A percentile compares a stretch with the other conserved stretches of the same genome.
Conservation (phyloP, 2,113 vertebrate genomes). For the Eleginops maclovinus region DNA sequence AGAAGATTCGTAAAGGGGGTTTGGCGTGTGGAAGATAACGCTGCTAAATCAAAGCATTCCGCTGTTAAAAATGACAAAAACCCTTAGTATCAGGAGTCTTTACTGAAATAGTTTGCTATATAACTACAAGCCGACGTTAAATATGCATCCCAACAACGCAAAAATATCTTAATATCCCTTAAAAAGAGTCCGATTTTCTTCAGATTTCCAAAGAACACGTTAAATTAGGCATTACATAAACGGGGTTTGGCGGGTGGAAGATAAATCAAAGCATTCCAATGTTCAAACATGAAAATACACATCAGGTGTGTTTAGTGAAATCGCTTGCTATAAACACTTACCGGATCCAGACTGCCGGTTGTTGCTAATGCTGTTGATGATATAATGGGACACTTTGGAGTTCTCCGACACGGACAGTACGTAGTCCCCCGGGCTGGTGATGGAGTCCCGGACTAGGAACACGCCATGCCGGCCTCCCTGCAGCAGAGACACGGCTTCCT, state of each 20-base stretch:
- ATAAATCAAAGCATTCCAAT: neutral
- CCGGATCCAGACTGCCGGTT: conserved; percentile 85
- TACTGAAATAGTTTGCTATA: no score
- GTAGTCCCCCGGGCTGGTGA: conserved; percentile 95
- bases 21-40: neutral
- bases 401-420: conserved; percentile 97
- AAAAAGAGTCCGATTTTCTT: fast-evolving
- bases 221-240: neutral
- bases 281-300: neutral
- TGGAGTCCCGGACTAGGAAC: conserved; percentile 95
- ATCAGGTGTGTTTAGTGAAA: fast-evolving
- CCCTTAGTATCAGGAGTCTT: no score
- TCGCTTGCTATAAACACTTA: conserved; percentile 40
- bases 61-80: no score
- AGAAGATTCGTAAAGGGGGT: neutral
- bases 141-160: fast-evolving
- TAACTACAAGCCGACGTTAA: neutral
- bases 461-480: conserved; percentile 96
- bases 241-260: conserved; percentile 1
- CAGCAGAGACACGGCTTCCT: conserved; percentile 91
- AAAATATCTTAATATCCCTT: fast-evolving
- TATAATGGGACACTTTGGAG: conserved; percentile 98
- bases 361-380: conserved; percentile 95
- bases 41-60: conserved; percentile 14
- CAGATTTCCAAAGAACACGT: fast-evolving